phyloP scores from a whole-genome alignment of 2,797 vertebrate genomes.

The Anisognathus igniventris region DNA sequence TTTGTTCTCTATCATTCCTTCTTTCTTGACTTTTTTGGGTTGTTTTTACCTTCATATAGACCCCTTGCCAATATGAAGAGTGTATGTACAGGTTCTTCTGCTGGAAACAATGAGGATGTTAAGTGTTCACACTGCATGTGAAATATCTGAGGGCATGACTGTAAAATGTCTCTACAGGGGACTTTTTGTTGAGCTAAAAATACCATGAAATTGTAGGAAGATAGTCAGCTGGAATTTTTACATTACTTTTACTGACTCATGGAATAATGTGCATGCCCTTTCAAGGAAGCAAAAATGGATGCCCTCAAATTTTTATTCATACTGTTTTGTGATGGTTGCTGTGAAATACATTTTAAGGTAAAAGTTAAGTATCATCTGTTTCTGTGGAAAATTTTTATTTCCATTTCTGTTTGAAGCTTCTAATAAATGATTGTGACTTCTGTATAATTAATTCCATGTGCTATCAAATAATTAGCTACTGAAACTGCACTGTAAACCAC shows the following conservation, averaged over 20 bases:
- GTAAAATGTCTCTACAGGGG: neutral
- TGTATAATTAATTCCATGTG: neutral
- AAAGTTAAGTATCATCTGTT: neutral
- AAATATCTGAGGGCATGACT: neutral
- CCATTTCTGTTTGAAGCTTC: neutral
- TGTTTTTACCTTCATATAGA: neutral
- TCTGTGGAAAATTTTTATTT: neutral
- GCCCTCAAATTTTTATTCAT: neutral
- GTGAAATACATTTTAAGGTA: neutral
- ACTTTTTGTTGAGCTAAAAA: neutral
- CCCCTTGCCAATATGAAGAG: neutral
- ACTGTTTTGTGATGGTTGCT: neutral
- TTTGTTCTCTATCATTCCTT: neutral
- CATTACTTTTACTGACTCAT: neutral
- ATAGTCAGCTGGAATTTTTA: conserved; percentile 20
- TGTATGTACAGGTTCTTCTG: neutral
- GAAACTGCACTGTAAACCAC: neutral
- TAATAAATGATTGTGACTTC: neutral
- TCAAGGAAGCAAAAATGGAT: neutral
- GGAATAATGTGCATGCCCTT: neutral
- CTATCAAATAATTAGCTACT: neutral
- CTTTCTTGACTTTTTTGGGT: neutral
- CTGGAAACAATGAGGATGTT: neutral
- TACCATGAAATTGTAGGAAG: neutral
- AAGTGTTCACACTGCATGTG: neutral